Evolutionary conservation across 2,888 invertebrate genomes (phyloP).

Genomic region (Apodemia arnacis): DNA sequence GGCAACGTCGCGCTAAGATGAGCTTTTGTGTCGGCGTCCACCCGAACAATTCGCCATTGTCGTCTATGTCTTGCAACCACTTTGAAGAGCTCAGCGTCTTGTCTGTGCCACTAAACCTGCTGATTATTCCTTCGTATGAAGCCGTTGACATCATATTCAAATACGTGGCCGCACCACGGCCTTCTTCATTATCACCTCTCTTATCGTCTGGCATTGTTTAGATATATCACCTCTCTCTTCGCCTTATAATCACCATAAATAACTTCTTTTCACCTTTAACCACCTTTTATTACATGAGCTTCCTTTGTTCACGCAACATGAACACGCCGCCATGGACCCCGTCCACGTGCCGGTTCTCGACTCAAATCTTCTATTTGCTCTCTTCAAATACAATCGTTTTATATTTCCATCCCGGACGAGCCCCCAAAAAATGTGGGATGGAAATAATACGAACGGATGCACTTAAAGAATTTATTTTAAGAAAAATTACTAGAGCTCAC

Average conservation of each 20-base stretch:
- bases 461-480: not conserved
- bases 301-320: not conserved
- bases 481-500: not conserved
- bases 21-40: slow-evolving; percentile 69
- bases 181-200: not conserved
- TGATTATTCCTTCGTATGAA: not conserved
- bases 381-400: slow-evolving; percentile 3
- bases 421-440: slow-evolving; percentile 29
- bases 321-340: not conserved
- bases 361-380: not conserved
- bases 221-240: not conserved
- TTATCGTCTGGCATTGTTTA: not conserved
- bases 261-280: not conserved
- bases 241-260: no score
- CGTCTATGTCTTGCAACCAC: slow-evolving; percentile 71
- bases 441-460: not conserved
- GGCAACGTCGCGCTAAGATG: slow-evolving; percentile 63
- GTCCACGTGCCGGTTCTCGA: not conserved
- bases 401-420: slow-evolving; percentile 28
- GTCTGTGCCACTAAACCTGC: slow-evolving; percentile 34
- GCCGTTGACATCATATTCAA: not conserved
- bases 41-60: slow-evolving; percentile 72
- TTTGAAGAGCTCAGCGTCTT: slow-evolving; percentile 32
- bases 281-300: not conserved
- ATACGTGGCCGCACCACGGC: not conserved